Conservation (phyloP, 2,113 vertebrate species). For the Recurvirostra avosetta region DNA sequence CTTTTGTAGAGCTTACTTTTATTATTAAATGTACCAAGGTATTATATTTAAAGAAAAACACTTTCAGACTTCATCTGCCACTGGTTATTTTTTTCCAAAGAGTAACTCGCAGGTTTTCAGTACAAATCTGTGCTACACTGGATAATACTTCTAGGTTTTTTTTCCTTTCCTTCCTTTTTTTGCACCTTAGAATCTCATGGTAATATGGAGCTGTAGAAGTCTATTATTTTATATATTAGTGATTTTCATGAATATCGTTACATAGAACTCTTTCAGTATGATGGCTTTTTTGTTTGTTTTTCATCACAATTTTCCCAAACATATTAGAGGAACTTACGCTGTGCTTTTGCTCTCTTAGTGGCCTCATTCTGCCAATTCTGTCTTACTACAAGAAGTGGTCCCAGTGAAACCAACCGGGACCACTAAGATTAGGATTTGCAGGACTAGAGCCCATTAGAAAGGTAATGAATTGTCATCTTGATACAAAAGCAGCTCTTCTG, state of each 20-base stretch:
- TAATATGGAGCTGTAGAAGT: constrained; percentile 67
- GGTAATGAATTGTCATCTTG: neutral
- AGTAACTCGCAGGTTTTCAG: constrained; percentile 81
- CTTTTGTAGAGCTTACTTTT: constrained; percentile 90
- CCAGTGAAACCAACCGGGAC: neutral
- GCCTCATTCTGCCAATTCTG: constrained; percentile 14
- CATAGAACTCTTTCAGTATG: constrained; percentile 43
- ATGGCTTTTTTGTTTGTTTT: constrained; percentile 16
- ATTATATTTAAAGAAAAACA: constrained; percentile 77
- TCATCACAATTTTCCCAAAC: neutral
- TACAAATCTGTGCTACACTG: constrained; percentile 81
- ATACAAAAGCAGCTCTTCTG: neutral
- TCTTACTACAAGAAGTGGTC: neutral
- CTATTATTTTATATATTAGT: constrained; percentile 69
- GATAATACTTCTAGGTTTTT: constrained; percentile 67
- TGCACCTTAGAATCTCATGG: constrained; percentile 72
- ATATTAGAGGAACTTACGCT: neutral
- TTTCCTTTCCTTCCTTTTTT: neutral
- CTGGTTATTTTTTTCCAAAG: constrained; percentile 72
- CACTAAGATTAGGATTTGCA: neutral
- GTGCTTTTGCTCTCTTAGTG: constrained; percentile 29
- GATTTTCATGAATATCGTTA: constrained; percentile 55
- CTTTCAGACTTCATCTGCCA: constrained; percentile 75
- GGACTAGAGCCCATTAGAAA: neutral
- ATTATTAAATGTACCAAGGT: constrained; percentile 80